Base-by-base conservation (phyloP, 2,797 vertebrate genomes). In the Sarcoramphus papa region DNA sequence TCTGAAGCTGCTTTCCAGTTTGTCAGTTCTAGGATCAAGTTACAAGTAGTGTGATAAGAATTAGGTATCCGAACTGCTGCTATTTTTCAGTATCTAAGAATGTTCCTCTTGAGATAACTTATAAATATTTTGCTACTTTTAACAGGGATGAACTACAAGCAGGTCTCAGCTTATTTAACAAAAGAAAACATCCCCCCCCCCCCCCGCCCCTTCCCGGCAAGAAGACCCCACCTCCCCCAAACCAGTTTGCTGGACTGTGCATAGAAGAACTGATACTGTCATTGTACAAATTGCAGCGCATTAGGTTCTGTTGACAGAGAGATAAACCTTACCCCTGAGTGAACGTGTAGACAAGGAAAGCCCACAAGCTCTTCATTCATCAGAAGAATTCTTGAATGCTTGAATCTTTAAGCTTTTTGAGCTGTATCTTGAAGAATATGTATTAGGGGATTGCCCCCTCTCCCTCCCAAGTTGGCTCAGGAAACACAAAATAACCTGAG, bases 41-140 rank as follows among this genome's bases (percentile, higher is more conserved):
- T 91, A 76, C 47, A 57, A 48, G 62, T 65, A 76, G 37, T 6
- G 17, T 19, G 54, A 43, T 84, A 89, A 88, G 51, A 80, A 77
- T 72, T 90, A 25, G 1, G 2, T 62, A 31, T 56, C 83, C 22
- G 20, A 90, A 81, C 76, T 73, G 62, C 69, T 92, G 68, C 57
- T 74, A 2, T 75, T 95, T 91, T 74, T 68, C 57, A 53, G 5
- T 84, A 90, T 81, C 85, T 88, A 91, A 90, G 79, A 95, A 72
- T 93, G 91, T 81, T 92, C 57, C 57, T 85, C 87, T 92, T 85
- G 50, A 96, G 76, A 84, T 63, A 90, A 37, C 53, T 62, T 69
- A 69, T 2, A 84, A 90, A 78, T 91, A 74, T 54, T 92, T 88
- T 69, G 33, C 54, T 75, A 11, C 65, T 83, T 86, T 47, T 70